Conservation (phyloP, 2,888 invertebrate genomes). For the Sepiola atlantica region DNA sequence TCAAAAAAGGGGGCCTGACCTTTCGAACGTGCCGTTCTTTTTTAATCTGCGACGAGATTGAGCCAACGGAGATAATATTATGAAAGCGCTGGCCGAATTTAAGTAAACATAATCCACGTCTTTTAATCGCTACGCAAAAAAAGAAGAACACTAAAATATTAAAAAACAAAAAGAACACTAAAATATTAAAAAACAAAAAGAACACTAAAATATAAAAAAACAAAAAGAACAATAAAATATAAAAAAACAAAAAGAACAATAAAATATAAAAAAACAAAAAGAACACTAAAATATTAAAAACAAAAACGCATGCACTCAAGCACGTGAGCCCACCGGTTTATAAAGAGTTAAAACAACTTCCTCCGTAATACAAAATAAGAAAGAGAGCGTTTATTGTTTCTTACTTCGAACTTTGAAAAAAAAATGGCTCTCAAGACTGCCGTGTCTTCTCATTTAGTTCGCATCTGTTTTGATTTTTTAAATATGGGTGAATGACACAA, state of each 20-base stretch:
- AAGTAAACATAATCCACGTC: constrained; percentile 11
- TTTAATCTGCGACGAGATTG: neutral
- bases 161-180: neutral
- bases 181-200: neutral
- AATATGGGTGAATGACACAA: neutral
- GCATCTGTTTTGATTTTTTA: neutral
- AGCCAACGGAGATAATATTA: neutral
- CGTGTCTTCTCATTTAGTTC: neutral
- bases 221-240: neutral
- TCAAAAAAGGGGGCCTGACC: neutral
- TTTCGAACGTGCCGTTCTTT: neutral
- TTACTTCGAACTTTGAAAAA: neutral
- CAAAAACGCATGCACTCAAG: neutral
- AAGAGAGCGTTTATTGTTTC: neutral
- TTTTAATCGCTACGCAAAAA: neutral
- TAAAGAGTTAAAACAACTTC: neutral
- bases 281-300: neutral
- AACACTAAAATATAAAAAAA: neutral
- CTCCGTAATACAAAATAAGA: neutral
- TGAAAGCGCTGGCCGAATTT: neutral
- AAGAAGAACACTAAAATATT: neutral
- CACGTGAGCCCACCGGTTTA: neutral
- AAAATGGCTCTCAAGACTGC: neutral
- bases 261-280: neutral
- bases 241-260: neutral